Percentiles rank a stretch among this genome's conserved stretches.
These are phyloP conservation scores for Lepidurus apus DNA, from an alignment of 1,140 invertebrate genomes.

Conservation along the genomic window DNA sequence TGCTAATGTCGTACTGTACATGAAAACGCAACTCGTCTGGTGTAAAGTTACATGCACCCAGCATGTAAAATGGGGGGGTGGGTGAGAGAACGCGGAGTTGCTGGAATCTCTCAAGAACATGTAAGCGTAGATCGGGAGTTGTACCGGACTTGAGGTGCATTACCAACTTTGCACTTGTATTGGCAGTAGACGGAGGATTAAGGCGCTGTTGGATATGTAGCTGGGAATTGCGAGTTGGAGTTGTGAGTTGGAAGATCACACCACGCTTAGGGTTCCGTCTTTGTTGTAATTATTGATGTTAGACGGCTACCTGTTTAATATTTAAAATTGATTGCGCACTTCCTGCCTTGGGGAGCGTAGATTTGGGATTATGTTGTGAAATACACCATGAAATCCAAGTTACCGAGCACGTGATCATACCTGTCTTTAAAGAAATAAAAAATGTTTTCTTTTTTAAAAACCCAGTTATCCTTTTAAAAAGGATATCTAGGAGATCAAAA, in stretches of 20 bases:
- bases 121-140: not conserved
- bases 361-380: no score
- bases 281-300: conserved; percentile 1
- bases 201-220: not conserved
- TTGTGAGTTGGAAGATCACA: not conserved
- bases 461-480: no score
- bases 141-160: conserved; percentile 17
- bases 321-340: not conserved
- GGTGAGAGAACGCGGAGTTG: not conserved
- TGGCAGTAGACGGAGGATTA: not conserved
- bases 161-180: conserved; percentile 7
- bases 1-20: no score
- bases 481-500: no score
- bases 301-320: not conserved
- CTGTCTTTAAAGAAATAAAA: no score
- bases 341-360: no score
- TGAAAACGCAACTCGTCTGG: no score
- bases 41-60: not conserved
- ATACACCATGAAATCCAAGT: no score
- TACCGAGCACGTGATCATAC: no score
- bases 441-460: no score
- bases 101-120: not conserved
- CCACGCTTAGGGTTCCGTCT: not conserved
- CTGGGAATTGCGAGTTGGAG: not conserved
- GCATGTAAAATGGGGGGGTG: not conserved